These are phyloP conservation scores for Hiodon tergisus DNA, from an alignment of 2,113 vertebrate genomes.

Conservation along the genomic window DNA sequence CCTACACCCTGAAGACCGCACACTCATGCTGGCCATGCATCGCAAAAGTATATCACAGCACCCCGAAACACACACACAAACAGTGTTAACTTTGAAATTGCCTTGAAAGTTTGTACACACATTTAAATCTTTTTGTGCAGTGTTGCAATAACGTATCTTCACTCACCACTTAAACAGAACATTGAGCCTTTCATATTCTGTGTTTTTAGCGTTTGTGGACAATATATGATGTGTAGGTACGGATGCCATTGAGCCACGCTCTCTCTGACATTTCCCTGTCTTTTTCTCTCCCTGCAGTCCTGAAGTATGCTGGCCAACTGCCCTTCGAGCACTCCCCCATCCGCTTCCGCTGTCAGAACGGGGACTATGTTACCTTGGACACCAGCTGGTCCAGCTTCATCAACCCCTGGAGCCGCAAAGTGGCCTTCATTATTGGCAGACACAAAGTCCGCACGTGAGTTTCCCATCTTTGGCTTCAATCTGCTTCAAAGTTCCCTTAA, in stretches of 20 bases:
- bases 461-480: no score
- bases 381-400: slow-evolving; percentile 90
- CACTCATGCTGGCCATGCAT: slow-evolving; percentile 76
- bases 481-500: no score
- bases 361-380: slow-evolving; percentile 78
- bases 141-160: not conserved
- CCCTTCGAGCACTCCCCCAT: slow-evolving; percentile 82
- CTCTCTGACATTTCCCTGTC: no score
- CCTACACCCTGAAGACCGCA: slow-evolving; percentile 77
- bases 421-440: slow-evolving; percentile 79
- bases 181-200: not conserved
- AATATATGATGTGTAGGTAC: not conserved
- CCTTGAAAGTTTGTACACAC: not conserved
- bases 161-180: no score
- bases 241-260: no score
- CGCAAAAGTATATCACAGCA: slow-evolving; percentile 63
- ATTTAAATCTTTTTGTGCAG: no score
- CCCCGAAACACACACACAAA: not conserved
- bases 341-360: slow-evolving; percentile 79
- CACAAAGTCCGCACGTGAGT: slow-evolving; percentile 87
- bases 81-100: not conserved
- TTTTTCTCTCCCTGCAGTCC: slow-evolving; percentile 55
- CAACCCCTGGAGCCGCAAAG: slow-evolving; percentile 86
- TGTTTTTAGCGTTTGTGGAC: not conserved
- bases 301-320: slow-evolving; percentile 74